A percentile compares a stretch with the other conserved stretches of the same genome.
These are phyloP conservation scores for Petrosia ficiformis DNA, from an alignment of 37 sponge, comb jelly and placozoan genomes.

Conservation along the genomic window DNA sequence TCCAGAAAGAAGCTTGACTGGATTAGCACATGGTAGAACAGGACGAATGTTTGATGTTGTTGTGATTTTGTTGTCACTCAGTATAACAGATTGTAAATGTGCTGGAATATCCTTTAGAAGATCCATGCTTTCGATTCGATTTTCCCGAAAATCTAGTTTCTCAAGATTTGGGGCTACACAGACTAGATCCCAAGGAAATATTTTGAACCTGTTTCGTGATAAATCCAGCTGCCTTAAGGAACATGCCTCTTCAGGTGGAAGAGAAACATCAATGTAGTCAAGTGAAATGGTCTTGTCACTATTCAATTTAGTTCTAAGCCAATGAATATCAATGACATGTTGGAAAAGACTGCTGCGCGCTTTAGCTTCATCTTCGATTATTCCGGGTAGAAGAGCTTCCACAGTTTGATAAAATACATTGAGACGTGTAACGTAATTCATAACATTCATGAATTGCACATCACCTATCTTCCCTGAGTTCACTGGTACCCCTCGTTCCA, in stretches of 20 bases:
- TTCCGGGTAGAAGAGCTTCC: not conserved
- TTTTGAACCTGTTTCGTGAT: constrained; percentile 54
- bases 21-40: constrained; percentile 28
- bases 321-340: constrained; percentile 26
- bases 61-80: constrained; percentile 21
- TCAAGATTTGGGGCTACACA: constrained; percentile 73
- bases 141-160: constrained; percentile 40
- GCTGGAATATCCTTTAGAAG: constrained; percentile 52
- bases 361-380: not conserved
- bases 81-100: constrained; percentile 5
- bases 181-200: constrained; percentile 62
- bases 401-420: constrained; percentile 28
- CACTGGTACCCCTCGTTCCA: not conserved
- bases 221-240: constrained; percentile 45
- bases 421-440: constrained; percentile 22
- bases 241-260: not conserved
- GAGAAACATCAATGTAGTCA: not conserved
- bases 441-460: not conserved
- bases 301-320: not conserved
- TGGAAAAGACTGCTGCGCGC: not conserved
- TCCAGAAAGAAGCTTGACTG: constrained; percentile 23
- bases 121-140: constrained; percentile 23
- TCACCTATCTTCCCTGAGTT: not conserved
- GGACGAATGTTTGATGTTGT: not conserved
- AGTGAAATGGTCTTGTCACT: not conserved